Evolutionary conservation across 2,113 vertebrate species (phyloP).

Genomic region (Pachypanchax playfairii): DNA sequence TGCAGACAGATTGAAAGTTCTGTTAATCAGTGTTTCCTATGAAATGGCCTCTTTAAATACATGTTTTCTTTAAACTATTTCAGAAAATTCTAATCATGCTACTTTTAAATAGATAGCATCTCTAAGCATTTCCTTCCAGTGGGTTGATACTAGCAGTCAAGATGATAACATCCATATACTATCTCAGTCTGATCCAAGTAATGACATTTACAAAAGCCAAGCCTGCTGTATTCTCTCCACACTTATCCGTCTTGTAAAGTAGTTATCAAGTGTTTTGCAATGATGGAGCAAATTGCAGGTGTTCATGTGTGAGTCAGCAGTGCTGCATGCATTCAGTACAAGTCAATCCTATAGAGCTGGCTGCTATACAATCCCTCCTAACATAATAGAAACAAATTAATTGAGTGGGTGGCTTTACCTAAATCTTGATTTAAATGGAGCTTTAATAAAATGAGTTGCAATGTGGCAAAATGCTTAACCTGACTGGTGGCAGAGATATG

Average conservation of each 20-base stretch:
- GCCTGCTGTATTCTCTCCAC: conserved; percentile 14
- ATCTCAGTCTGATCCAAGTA: conserved; percentile 43
- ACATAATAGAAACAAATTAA: conserved; percentile 79
- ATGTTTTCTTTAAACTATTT: conserved; percentile 4
- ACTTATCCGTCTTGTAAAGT: conserved; percentile 48
- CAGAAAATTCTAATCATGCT: conserved; percentile 8
- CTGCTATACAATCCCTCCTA: conserved; percentile 61
- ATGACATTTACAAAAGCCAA: conserved; percentile 46
- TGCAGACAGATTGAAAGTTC: too few relatives aligned
- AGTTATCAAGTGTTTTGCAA: conserved; percentile 56
- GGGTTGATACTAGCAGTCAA: conserved; percentile 31
- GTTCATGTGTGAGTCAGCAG: conserved; percentile 55
- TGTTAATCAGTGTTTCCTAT: too few relatives aligned
- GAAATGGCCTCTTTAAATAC: too few relatives aligned
- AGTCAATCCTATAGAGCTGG: conserved; percentile 48
- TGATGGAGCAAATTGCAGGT: conserved; percentile 52
- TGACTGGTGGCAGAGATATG: conserved; percentile 74
- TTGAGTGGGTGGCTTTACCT: conserved; percentile 72
- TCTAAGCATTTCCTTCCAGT: not conserved
- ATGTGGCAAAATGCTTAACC: conserved; percentile 74
- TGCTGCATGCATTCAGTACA: conserved; percentile 43
- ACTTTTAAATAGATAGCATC: conserved; percentile 14
- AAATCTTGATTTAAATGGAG: conserved; percentile 74
- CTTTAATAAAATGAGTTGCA: conserved; percentile 70
- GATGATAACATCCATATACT: conserved; percentile 49